phyloP scores from a whole-genome alignment of 2,888 invertebrate species.

The Ophion ventricosus region DNA sequence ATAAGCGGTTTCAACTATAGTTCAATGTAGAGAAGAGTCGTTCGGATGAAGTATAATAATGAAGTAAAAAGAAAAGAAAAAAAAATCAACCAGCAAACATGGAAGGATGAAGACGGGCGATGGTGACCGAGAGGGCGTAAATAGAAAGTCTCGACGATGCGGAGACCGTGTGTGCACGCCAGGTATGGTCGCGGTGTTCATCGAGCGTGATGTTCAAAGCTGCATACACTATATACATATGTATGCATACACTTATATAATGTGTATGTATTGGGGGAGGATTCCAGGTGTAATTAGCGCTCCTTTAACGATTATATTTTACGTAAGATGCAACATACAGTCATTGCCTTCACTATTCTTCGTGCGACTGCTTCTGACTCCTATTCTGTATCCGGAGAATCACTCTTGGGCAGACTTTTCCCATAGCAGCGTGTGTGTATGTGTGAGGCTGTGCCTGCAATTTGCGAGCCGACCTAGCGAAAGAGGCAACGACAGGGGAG shows the following conservation, averaged over 20 bases:
- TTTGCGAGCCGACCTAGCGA: conserved; percentile 62
- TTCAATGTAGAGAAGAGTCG: neutral
- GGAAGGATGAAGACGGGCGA: neutral
- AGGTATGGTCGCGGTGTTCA: conserved; percentile 39
- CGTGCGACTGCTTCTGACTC: conserved; percentile 20
- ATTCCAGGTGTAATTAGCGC: conserved; percentile 61
- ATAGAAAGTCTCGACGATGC: conserved; percentile 58
- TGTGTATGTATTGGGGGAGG: conserved; percentile 22
- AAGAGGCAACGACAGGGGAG: conserved; percentile 38
- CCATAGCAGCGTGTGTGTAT: conserved; percentile 5
- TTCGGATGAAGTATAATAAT: neutral
- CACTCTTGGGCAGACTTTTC: conserved; percentile 40
- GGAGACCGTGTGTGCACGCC: conserved; percentile 41
- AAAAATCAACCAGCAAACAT: neutral
- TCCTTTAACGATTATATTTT: conserved; percentile 64
- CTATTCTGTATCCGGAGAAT: conserved; percentile 44
- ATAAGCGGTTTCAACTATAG: no score
- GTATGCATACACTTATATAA: neutral
- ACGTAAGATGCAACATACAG: conserved; percentile 57
- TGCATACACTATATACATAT: neutral
- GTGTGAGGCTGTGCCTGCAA: conserved; percentile 47
- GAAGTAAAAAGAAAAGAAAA: conserved; percentile 5
- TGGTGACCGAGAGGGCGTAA: conserved; percentile 41
- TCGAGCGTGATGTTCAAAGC: conserved; percentile 14
- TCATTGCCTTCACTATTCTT: conserved; percentile 36